Base-by-base conservation (phyloP, 2,888 invertebrate genomes). In the Trissonchulus latispiculum region DNA sequence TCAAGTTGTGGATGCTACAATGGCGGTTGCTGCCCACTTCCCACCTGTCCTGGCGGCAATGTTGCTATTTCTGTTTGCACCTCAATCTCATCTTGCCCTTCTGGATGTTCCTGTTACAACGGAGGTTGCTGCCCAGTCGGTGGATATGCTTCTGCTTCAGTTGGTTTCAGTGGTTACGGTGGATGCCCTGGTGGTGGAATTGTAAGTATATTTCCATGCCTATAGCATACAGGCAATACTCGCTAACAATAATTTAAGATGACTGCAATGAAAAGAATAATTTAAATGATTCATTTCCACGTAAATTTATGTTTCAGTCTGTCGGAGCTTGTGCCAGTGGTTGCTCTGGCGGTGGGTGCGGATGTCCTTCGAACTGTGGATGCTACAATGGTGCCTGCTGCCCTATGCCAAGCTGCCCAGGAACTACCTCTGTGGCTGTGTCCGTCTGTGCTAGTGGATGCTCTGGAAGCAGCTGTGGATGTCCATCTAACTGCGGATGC, bases 81-180 rank as follows among this genome's bases (percentile, higher is more conserved):
- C n/a, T n/a, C n/a, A n/a, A n/a, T n/a, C n/a, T n/a, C n/a, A n/a
- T n/a, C n/a, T n/a, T 80, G 79, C 67, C 76, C 74, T 29, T 59
- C 71, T 28, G 79, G 79, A 0, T 75, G 73, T 59, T 79, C 61
- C 18, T 79, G 79, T 68, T 66, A 75, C 35, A 77, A 79, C 48
- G 79, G 80, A 18, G 79, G 77, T 36, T 67, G 67, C 67, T 67
- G 67, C 28, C 29, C 8, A 3, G 2, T 67, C 23, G 35, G 35
- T 3, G 2, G 15, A 15, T 67, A 36, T 31, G 15, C 18, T 3
- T 8, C 36, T 18, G 69, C n/a, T n/a, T n/a, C n/a, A n/a, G n/a
- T n/a, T n/a, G n/a, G n/a, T n/a, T n/a, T n/a, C n/a, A n/a, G n/a
- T n/a, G n/a, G n/a, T n/a, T n/a, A n/a, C n/a, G n/a, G n/a, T n/a